Conservation (phyloP, 2,797 vertebrate species). For the Percopsis omiscomaycus region DNA sequence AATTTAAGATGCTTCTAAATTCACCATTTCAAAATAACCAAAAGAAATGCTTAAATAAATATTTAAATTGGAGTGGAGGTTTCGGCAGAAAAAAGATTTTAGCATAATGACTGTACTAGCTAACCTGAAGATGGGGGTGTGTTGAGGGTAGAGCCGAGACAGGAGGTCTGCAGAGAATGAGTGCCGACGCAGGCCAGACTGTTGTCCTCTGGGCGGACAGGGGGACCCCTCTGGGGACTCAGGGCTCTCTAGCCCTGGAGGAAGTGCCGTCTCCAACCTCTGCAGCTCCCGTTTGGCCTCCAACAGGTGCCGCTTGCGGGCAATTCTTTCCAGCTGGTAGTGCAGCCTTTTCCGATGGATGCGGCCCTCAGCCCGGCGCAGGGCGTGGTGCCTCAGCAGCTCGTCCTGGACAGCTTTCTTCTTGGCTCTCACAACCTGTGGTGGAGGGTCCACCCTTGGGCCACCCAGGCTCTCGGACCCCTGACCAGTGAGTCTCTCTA, state of each 20-base stretch:
- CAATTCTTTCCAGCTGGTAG: slow-evolving; percentile 85
- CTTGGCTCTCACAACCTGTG: slow-evolving; percentile 67
- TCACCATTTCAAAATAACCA: no score
- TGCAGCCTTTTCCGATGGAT: slow-evolving; percentile 80
- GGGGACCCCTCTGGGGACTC: slow-evolving; percentile 59
- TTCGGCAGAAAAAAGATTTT: neutral
- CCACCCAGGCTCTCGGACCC: slow-evolving; percentile 42
- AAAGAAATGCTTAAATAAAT: no score
- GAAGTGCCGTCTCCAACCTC: slow-evolving; percentile 77
- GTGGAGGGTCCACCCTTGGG: slow-evolving; percentile 45
- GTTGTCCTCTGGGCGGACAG: slow-evolving; percentile 42
- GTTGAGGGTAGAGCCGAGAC: slow-evolving; percentile 79
- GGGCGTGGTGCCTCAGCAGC: slow-evolving; percentile 77
- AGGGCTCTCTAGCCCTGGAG: slow-evolving; percentile 66
- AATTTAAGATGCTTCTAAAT: no score
- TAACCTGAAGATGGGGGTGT: slow-evolving; percentile 78
- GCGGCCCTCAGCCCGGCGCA: slow-evolving; percentile 79
- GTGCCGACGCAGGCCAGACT: slow-evolving; percentile 66
- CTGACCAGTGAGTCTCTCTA: slow-evolving; percentile 52
- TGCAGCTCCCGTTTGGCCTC: slow-evolving; percentile 87
- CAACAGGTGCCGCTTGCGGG: slow-evolving; percentile 85
- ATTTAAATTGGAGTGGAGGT: no score
- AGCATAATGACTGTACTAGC: slow-evolving; percentile 4
- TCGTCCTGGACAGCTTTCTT: slow-evolving; percentile 85
- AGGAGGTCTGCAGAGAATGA: slow-evolving; percentile 80